phyloP scores from a whole-genome alignment of 2,113 vertebrate genomes.

The Nyctereutes procyonoides region DNA sequence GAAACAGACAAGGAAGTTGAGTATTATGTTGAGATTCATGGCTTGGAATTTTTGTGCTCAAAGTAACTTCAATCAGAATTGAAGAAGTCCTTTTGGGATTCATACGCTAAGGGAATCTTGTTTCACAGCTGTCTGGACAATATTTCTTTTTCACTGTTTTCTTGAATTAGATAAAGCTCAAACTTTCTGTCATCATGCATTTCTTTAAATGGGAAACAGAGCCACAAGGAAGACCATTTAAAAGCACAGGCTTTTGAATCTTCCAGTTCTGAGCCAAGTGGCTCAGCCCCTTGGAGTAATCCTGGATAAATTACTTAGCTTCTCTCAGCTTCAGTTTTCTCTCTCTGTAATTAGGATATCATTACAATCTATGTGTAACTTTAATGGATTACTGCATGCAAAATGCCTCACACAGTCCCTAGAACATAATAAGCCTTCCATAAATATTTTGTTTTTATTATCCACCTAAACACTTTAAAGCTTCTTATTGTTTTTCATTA shows the following conservation, averaged over 20 bases:
- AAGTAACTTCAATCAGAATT: slow-evolving; percentile 60
- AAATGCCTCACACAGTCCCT: background rate
- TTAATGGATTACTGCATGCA: background rate
- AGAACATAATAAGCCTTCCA: background rate
- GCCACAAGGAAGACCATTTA: slow-evolving; percentile 26
- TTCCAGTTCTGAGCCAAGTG: background rate
- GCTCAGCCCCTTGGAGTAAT: background rate
- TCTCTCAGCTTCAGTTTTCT: background rate
- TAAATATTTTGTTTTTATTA: background rate
- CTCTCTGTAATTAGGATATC: background rate
- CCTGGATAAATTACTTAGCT: background rate
- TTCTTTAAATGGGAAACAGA: background rate
- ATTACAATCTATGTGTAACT: background rate
- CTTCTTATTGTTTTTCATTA: background rate
- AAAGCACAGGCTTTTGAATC: background rate
- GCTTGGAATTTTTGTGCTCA: background rate
- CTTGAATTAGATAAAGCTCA: slow-evolving; percentile 10
- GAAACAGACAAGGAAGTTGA: slow-evolving; percentile 19
- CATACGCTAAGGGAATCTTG: background rate
- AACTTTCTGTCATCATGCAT: background rate
- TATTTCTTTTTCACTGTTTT: slow-evolving; percentile 53
- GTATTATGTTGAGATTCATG: background rate
- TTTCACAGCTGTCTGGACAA: slow-evolving; percentile 48
- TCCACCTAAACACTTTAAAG: background rate
- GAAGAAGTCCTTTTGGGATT: background rate